These are phyloP conservation scores for Drosophila paramelanica DNA, from an alignment of 2,888 invertebrate species.

Conservation along the genomic window DNA sequence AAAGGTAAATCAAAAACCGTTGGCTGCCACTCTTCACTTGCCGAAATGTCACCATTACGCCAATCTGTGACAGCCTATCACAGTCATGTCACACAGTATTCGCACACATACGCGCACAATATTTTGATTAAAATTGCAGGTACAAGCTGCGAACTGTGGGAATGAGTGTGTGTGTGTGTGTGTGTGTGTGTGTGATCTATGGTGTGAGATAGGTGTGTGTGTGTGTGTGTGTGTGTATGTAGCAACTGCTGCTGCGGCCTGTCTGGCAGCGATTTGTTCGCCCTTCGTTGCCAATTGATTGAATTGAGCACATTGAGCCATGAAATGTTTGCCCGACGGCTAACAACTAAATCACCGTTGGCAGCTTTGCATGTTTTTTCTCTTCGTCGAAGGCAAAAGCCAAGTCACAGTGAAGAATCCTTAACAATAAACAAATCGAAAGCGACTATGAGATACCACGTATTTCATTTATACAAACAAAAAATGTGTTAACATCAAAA, in stretches of 20 bases:
- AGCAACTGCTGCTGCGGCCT: slow-evolving; percentile 24
- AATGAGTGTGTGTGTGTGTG: background rate
- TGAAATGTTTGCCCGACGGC: slow-evolving; percentile 78
- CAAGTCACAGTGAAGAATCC: slow-evolving; percentile 31
- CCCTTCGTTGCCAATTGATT: slow-evolving; percentile 71
- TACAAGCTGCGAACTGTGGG: slow-evolving; percentile 15
- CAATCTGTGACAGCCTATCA: slow-evolving; percentile 65
- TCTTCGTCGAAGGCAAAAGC: slow-evolving; percentile 25
- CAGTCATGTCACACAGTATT: slow-evolving; percentile 57
- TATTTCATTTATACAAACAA: background rate
- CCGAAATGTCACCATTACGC: slow-evolving; percentile 65
- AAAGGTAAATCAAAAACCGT: slow-evolving; percentile 28
- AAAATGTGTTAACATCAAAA: too few species aligned
- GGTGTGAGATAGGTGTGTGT: slow-evolving; percentile 10
- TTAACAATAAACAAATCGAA: background rate
- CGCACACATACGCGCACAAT: slow-evolving; percentile 30
- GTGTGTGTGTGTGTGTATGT: slow-evolving; percentile 19
- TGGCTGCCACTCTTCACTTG: slow-evolving; percentile 50
- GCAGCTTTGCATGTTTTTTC: slow-evolving; percentile 62
- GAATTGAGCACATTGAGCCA: slow-evolving; percentile 78
- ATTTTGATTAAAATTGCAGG: slow-evolving; percentile 62
- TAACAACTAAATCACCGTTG: slow-evolving; percentile 78
- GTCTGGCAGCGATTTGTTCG: slow-evolving; percentile 63
- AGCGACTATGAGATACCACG: slow-evolving; percentile 11
- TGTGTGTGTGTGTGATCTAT: slow-evolving; percentile 3